Evolutionary conservation across 2,888 invertebrate genomes (phyloP), one percentile per base, ranked within the genome.

Genomic region (Tyria jacobaeae): DNA sequence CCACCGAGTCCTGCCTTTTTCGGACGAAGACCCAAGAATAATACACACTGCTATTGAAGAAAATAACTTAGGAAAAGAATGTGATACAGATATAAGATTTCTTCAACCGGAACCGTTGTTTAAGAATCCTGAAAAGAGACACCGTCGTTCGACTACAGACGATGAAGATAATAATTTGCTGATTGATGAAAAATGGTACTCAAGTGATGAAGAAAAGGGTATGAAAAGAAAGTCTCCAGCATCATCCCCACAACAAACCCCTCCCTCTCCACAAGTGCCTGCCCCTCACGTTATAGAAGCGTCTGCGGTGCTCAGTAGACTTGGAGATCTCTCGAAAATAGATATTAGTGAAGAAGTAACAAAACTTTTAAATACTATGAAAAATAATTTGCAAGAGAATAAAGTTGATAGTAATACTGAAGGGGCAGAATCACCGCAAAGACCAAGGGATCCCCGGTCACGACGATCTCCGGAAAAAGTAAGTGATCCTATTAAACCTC

Each of bases 291-390:
- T 91, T 27, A 94, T 95, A 50, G 95, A 94, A 80, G 90, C 94
- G 24, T 88, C 90, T 7, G 71, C 88, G 47, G 94, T 95, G 44
- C 93, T 96, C 35, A 96, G 95, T 76, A 95, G 95, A 80, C 85
- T 96, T 10, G 96, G 96, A 1, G 96, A 96, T 83, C 89, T 96
- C 39, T 96, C 96, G 12, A 96, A 96, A 87, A 96, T 96, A 68
- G 96, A 96, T 73, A 96, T 96, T 63, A 96, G 96, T 57, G 96
- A 95, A 70, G 96, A 96, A 82, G 96, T 96, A 7, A 96, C 96
- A 1, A 96, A 96, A 83, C 83, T 96, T 57, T 80, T 96, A 39
- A 95, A 95, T 25, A 94, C 95, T 0, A 95, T 96, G 90, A 94
- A 94, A 82, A 91, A 92, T 79, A 92, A 92, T 80, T 79, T 91